Evolutionary conservation across 2,888 invertebrate species (phyloP), one percentile per base, ranked within the genome.

Genomic region (Nephrotoma flavescens): DNA sequence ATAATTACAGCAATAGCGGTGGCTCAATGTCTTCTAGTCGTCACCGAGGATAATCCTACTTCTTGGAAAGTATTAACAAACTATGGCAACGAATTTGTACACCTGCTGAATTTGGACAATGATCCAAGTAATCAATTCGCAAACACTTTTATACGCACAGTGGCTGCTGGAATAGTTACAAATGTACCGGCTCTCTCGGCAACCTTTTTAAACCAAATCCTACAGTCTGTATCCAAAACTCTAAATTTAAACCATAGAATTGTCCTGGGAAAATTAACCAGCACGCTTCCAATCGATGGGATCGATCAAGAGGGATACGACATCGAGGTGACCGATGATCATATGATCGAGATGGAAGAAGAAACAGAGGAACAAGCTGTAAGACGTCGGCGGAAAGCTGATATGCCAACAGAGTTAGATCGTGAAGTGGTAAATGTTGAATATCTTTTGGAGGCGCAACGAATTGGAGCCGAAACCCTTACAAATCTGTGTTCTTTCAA

Each of bases 1-100:
- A 42, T 6, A 84, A 57, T 87, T 87, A 83, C 42, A 88, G 92
- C 93, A 2, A 92, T 92, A 88, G 92, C 93, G 31, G 92, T 93
- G 87, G 93, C 94, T 71, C 95, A 96, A 89, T 95, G 95, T 89
- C 90, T 96, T 6, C 92, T 95, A 89, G 95, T 95, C 5, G 93
- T 95, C 71, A 93, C 95, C 0, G 96, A 96, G 91, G 95, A 95
- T 88, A 96, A 96, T 90, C 91, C 93, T 0, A 90, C 91, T 87
- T 94, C 94, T 0, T 92, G 93, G 90, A 90, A 91, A 45, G 92
- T 93, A 88, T 91, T 95, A n/a, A 92, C 93, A 88, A 89, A 91
- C 31, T 92, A 91, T 86, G 92, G 93, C 85, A 92, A 92, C 86
- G 92, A 91, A 71, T 90, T 92, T 45, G 89, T 93, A 15, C 92